Evolutionary conservation across 2,113 vertebrate species (phyloP).

Genomic region (Brevimyrus niger): DNA sequence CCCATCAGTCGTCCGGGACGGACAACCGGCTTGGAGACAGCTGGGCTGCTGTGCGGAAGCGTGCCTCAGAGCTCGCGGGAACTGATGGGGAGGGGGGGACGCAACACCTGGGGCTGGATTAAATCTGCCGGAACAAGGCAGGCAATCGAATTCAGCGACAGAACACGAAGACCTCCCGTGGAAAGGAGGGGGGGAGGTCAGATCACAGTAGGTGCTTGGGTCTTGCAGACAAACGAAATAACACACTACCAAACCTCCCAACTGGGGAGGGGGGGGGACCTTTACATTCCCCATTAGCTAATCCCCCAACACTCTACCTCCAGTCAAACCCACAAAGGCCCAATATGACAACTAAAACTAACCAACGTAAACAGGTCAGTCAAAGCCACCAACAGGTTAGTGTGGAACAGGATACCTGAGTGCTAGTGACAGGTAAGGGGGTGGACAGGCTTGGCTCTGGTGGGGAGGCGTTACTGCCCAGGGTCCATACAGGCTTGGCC

Average conservation of each 20-base stretch:
- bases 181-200: too few relatives aligned
- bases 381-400: background rate
- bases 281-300: background rate
- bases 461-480: slow-evolving; percentile 35
- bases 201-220: background rate
- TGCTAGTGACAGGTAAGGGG: slow-evolving; percentile 36
- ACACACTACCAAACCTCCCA: background rate
- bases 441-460: slow-evolving; percentile 45
- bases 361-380: background rate
- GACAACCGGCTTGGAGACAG: slow-evolving; percentile 63
- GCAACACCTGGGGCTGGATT: slow-evolving; percentile 44
- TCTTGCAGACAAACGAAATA: background rate
- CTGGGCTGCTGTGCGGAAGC: slow-evolving; percentile 69
- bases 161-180: slow-evolving; percentile 40
- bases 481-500: slow-evolving; percentile 35
- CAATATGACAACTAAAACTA: background rate
- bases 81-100: slow-evolving; percentile 15
- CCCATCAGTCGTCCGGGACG: slow-evolving; percentile 45
- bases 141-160: slow-evolving; percentile 55
- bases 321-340: background rate
- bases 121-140: slow-evolving; percentile 56
- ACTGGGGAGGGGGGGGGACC: background rate
- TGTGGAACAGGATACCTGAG: slow-evolving; percentile 27
- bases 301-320: background rate
- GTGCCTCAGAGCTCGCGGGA: slow-evolving; percentile 37